Evolutionary conservation across 2,797 vertebrate species (phyloP).

Genomic region (Spea hammondii): DNA sequence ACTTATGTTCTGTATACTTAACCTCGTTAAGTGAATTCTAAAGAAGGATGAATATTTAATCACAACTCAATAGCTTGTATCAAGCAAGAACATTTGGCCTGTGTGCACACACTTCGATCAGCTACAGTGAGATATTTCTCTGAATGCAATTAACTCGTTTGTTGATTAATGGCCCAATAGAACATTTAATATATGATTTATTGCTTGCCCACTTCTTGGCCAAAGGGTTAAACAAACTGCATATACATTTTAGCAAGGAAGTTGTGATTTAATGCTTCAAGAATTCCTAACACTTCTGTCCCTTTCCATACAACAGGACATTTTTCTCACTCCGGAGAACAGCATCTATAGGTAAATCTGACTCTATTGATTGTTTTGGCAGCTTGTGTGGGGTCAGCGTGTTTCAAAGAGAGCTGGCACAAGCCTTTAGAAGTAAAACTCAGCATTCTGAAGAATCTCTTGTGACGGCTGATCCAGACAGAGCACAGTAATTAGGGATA

Average conservation of each 20-base stretch:
- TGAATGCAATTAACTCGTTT: neutral
- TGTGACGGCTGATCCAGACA: conserved; percentile 67
- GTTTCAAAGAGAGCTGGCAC: conserved; percentile 39
- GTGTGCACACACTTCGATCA: neutral
- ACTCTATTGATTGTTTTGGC: conserved; percentile 3
- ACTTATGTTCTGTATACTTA: conserved; percentile 26
- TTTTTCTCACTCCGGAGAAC: neutral
- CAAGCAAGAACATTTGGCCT: conserved; percentile 4
- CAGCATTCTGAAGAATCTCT: conserved; percentile 43
- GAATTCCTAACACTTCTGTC: neutral
- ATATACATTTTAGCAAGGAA: neutral
- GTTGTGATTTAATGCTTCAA: neutral
- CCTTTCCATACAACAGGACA: neutral
- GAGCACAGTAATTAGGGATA: conserved; percentile 40
- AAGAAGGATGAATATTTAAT: conserved; percentile 42
- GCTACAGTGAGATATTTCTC: neutral
- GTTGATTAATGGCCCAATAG: neutral
- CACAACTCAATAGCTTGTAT: neutral
- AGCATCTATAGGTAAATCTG: neutral
- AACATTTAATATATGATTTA: neutral
- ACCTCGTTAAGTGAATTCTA: conserved; percentile 23
- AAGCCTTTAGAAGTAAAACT: conserved; percentile 33
- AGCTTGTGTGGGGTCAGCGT: conserved; percentile 36
- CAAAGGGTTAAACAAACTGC: neutral
- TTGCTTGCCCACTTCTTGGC: neutral